Evolutionary conservation across 92 coral and sea anemone genomes (phyloP).

Genomic region (Zoanthus sansibaricus): DNA sequence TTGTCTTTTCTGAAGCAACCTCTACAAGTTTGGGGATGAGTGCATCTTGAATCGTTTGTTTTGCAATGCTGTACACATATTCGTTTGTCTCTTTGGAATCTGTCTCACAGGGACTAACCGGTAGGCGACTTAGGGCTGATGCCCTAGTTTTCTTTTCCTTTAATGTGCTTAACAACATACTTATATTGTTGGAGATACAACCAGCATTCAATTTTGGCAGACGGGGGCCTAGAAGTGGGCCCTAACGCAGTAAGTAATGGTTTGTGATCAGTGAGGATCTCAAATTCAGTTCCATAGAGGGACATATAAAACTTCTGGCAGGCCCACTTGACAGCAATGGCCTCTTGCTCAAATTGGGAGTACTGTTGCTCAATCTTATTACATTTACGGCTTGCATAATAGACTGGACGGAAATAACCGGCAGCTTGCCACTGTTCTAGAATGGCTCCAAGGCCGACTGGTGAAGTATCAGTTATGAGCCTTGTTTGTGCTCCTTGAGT

Average conservation of each 20-base stretch:
- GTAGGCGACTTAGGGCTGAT: conserved; percentile 53
- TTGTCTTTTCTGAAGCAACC: neutral
- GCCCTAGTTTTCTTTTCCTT: neutral
- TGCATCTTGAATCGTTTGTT: neutral
- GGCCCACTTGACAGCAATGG: neutral
- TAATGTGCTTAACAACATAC: neutral
- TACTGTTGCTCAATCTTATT: neutral
- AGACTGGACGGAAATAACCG: neutral
- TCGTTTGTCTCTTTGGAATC: neutral
- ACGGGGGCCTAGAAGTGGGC: conserved; percentile 60
- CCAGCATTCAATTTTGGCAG: conserved; percentile 72
- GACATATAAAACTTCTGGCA: neutral
- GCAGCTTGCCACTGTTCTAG: conserved; percentile 58
- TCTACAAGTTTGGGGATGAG: neutral
- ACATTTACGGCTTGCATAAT: neutral
- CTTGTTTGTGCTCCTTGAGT: conserved; percentile 63
- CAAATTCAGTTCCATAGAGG: neutral
- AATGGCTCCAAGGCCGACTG: conserved; percentile 73
- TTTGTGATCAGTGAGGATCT: conserved; percentile 41
- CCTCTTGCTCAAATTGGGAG: neutral
- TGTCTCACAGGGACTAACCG: neutral
- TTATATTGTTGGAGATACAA: conserved; percentile 64
- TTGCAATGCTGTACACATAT: neutral
- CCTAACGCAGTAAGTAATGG: conserved; percentile 56
- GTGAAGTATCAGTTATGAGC: conserved; percentile 74